Base-by-base conservation (phyloP, 2,888 invertebrate genomes). In the Malthinus seriepunctatus region DNA sequence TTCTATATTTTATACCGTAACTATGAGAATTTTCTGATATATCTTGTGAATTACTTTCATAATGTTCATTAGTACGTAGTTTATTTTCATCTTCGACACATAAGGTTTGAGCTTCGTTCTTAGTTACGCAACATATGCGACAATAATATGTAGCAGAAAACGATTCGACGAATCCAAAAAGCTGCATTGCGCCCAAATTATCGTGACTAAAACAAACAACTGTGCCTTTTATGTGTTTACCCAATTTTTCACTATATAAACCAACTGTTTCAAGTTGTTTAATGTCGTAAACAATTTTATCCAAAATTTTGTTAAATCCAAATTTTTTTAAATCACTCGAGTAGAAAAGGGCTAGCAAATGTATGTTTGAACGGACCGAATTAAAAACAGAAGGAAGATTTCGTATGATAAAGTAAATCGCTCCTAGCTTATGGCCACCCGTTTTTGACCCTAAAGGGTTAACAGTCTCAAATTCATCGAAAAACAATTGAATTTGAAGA, bases 131-230 rank as follows among this genome's bases (percentile, higher is more conserved):
- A 55, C 67, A 68, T 48, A 64, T 58, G 35, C 67, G 37, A 51
- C 65, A 68, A 47, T 32, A 66, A 51, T 63, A 48, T 4, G 45
- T 56, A 8, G 67, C 66, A 32, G 15, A 35, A 45, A 68, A 69
- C 9, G 63, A 62, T 54, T 69, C 65, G 1, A 65, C 65, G 51
- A 68, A 51, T 9, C 67, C 64, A 39, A 38, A 63, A 7, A 68
- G 10, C 8, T 32, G 37, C 42, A 65, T 62, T 9, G 51, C 67
- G 9, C 63, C 64, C 10, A 66, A 47, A 58, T 67, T 67, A 51
- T 60, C 66, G 54, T 32, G 45, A 37, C 53, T 51, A 14, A 62
- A 39, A 45, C 51, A 42, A 54, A 61, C 46, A 33, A 66, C 32
- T 35, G 61, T 32, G 35, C 66, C 56, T 33, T 45, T 38, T 53